These are phyloP conservation scores for Xenopus laevis DNA, from an alignment of 2,113 vertebrate species.

Conservation along the genomic window DNA sequence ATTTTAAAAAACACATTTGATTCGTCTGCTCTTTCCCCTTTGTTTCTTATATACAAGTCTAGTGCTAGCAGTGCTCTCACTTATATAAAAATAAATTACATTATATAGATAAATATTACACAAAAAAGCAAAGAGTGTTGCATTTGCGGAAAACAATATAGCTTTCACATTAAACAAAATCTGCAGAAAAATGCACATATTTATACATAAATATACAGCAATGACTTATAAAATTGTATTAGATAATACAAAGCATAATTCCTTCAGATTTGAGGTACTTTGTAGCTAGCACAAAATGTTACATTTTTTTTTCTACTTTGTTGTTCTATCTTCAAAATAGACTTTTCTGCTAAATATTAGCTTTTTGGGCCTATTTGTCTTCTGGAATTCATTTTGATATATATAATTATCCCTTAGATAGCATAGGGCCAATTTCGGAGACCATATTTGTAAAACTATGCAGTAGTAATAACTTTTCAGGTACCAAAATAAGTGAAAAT, in stretches of 20 bases:
- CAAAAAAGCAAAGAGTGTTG: background rate
- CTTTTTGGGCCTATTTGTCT: slow-evolving; percentile 6
- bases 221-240: background rate
- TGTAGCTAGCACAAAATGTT: background rate
- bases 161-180: background rate
- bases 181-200: background rate
- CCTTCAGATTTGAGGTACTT: background rate
- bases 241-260: background rate
- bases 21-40: too few species aligned
- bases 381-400: background rate
- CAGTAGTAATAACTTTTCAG: too few species aligned
- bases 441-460: background rate
- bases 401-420: background rate
- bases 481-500: too few species aligned
- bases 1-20: too few species aligned
- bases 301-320: background rate
- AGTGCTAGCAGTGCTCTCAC: background rate
- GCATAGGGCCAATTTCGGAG: too few species aligned
- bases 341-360: slow-evolving; percentile 30
- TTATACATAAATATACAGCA: background rate
- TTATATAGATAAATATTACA: background rate
- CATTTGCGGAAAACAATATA: background rate
- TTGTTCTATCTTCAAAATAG: background rate
- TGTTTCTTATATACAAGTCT: too few species aligned
- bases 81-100: slow-evolving; percentile 6